Conservation (phyloP, 1,140 invertebrate species). For the Catajapyx aquilonaris region DNA sequence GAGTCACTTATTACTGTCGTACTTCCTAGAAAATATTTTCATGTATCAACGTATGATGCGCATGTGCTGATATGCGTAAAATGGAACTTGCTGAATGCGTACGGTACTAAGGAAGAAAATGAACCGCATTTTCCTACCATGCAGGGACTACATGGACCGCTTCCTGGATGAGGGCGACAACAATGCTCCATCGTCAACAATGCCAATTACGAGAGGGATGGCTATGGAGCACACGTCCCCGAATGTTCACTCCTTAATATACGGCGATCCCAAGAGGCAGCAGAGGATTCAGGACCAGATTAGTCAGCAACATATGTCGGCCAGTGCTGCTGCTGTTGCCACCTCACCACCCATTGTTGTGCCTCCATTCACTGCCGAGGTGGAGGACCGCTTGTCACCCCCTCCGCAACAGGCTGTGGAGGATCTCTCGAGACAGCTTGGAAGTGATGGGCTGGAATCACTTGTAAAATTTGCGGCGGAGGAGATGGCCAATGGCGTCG, state of each 20-base stretch:
- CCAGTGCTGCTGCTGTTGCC: slow-evolving; percentile 20
- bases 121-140: too few species aligned
- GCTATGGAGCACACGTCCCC: slow-evolving; percentile 24
- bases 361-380: slow-evolving; percentile 22
- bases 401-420: slow-evolving; percentile 14
- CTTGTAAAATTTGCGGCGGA: slow-evolving; percentile 11
- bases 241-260: slow-evolving; percentile 36
- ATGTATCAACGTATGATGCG: too few species aligned
- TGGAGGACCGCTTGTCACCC: slow-evolving; percentile 9
- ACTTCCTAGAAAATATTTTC: too few species aligned
- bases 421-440: slow-evolving; percentile 13
- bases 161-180: slow-evolving; percentile 41
- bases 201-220: too few species aligned
- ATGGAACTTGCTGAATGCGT: too few species aligned
- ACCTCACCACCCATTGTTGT: slow-evolving; percentile 24
- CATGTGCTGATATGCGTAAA: too few species aligned
- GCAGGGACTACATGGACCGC: slow-evolving; percentile 37
- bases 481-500: too few species aligned
- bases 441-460: slow-evolving; percentile 13
- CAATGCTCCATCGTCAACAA: slow-evolving; percentile 19
- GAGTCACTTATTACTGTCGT: too few species aligned
- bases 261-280: slow-evolving; percentile 35
- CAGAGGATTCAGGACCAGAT: slow-evolving; percentile 17
- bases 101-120: too few species aligned
- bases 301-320: slow-evolving; percentile 20